Percentiles rank a stretch among this genome's conserved stretches.
Conservation (phyloP, 2,888 invertebrate species). For the Acrobeloides nanus region DNA sequence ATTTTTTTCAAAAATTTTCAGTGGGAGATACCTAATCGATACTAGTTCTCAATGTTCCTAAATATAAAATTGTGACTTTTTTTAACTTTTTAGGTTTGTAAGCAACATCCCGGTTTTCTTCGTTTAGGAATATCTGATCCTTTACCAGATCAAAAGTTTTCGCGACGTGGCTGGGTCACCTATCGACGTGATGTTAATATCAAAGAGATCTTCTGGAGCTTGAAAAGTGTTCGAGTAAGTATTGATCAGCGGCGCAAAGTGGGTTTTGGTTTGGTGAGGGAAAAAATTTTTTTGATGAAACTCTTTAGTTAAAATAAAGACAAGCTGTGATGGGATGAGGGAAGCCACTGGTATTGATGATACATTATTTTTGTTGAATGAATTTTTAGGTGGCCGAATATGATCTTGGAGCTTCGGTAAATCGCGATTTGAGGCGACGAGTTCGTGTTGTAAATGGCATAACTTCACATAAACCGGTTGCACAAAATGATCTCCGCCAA, state of each 20-base stretch:
- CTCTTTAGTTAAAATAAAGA: too few relatives aligned
- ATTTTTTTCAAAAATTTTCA: too few relatives aligned
- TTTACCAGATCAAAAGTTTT: constrained; percentile 87
- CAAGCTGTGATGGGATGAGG: too few relatives aligned
- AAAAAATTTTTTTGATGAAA: too few relatives aligned
- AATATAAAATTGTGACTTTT: too few relatives aligned
- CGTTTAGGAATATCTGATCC: constrained; percentile 94
- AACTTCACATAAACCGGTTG: constrained; percentile 75
- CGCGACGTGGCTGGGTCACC: constrained; percentile 94
- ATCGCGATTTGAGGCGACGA: constrained; percentile 85
- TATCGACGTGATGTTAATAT: constrained; percentile 78
- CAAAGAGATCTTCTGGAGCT: constrained; percentile 97
- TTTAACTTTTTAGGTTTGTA: constrained; percentile 66
- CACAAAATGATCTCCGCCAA: constrained; percentile 56
- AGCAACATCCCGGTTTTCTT: constrained; percentile 82
- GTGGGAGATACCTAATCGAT: too few relatives aligned
- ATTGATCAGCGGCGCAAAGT: too few relatives aligned
- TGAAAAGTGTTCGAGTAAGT: constrained; percentile 76
- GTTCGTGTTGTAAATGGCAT: constrained; percentile 84
- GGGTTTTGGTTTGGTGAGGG: too few relatives aligned
- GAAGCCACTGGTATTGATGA: neutral
- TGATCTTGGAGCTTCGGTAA: constrained; percentile 88
- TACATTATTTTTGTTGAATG: neutral
- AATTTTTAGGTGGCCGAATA: constrained; percentile 69
- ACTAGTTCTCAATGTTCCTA: too few relatives aligned